phyloP scores from a whole-genome alignment of 2,113 vertebrate genomes.

The Smithornis capensis region DNA sequence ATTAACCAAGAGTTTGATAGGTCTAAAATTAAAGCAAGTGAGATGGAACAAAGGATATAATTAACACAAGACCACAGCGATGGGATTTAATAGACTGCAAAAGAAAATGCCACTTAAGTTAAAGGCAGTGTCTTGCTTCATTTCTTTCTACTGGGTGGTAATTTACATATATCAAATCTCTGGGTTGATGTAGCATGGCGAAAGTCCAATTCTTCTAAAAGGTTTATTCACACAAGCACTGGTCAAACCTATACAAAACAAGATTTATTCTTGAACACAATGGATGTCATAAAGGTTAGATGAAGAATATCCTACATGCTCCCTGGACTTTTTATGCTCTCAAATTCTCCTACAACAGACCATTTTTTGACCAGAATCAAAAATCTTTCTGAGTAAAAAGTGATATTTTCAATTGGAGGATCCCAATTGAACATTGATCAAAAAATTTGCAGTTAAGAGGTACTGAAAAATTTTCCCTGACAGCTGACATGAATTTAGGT shows the following conservation, averaged over 20 bases:
- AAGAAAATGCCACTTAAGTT: constrained; percentile 14
- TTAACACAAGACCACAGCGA: neutral
- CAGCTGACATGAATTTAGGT: neutral
- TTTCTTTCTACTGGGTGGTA: neutral
- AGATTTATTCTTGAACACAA: neutral
- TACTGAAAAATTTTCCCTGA: neutral
- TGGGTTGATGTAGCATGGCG: neutral
- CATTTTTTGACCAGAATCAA: neutral
- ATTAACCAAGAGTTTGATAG: neutral
- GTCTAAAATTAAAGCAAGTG: neutral
- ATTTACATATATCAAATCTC: neutral
- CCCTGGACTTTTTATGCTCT: neutral
- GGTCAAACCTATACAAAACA: neutral
- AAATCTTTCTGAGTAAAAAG: neutral
- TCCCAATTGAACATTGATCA: neutral
- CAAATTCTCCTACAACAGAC: neutral
- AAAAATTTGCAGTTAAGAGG: neutral
- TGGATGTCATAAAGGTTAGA: neutral
- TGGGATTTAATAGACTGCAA: neutral
- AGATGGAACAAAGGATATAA: neutral
- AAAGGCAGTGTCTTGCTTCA: neutral
- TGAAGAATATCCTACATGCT: neutral
- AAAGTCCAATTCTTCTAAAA: neutral
- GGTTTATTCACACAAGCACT: neutral
- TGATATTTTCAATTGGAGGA: neutral